Percentiles rank a stretch among this genome's conserved stretches.
Conservation (phyloP, 2,113 vertebrate genomes). For the Larimichthys polyactis region DNA sequence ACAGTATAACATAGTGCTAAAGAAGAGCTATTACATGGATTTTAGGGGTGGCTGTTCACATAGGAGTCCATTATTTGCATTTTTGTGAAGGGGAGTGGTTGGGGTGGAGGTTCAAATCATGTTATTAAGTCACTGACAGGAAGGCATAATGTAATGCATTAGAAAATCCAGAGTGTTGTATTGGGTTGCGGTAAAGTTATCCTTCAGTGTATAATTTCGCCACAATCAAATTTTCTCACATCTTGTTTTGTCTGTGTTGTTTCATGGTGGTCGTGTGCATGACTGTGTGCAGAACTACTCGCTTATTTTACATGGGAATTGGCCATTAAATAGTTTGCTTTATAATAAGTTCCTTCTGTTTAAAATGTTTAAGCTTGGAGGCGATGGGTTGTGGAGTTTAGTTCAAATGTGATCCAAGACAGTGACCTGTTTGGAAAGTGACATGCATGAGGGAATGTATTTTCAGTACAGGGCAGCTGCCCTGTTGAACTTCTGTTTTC, state of each 20-base stretch:
- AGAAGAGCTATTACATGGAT: neutral
- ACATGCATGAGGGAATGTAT: neutral
- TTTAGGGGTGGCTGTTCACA: neutral
- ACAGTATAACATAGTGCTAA: neutral
- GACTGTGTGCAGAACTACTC: neutral
- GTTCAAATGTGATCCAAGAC: neutral
- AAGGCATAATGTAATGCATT: slow-evolving; percentile 3
- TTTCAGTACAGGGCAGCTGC: neutral
- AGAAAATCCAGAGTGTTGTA: neutral
- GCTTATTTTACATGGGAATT: neutral
- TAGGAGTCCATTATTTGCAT: neutral
- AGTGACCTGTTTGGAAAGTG: neutral
- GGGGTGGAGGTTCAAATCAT: slow-evolving; percentile 1
- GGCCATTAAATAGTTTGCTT: neutral
- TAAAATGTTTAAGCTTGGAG: neutral
- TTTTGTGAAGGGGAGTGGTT: neutral
- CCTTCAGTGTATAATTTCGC: neutral
- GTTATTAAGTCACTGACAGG: slow-evolving; percentile 14
- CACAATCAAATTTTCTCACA: neutral
- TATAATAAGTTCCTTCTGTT: neutral
- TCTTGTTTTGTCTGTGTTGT: neutral
- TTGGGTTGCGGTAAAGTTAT: neutral
- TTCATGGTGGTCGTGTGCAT: neutral
- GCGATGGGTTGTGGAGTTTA: neutral
- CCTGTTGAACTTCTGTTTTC: neutral